Conservation (phyloP, 2,113 vertebrate species). For the Odontophorus gujanensis region DNA sequence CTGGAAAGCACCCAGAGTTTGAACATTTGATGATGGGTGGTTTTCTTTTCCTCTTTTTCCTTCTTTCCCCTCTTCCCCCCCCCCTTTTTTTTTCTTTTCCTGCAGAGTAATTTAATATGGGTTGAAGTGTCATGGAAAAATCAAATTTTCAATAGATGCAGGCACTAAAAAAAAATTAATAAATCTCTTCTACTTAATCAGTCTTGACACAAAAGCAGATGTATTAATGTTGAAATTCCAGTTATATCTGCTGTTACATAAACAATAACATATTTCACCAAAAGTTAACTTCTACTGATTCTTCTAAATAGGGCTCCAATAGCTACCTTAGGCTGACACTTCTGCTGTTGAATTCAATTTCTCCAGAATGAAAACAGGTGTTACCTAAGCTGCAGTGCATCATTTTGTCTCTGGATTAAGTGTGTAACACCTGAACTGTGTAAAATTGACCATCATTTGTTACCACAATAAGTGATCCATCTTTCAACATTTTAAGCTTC, state of each 20-base stretch:
- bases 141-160: background rate
- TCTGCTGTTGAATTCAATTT: background rate
- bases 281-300: background rate
- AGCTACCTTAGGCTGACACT: background rate
- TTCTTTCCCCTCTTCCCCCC: too few species aligned
- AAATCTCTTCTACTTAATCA: background rate
- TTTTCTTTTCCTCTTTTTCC: accelerated
- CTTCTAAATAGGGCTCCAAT: background rate
- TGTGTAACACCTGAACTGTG: background rate
- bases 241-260: background rate
- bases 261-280: background rate
- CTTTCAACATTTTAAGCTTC: background rate
- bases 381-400: background rate
- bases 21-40: conserved; percentile 12
- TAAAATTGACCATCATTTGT: background rate
- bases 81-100: background rate
- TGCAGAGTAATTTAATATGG: background rate
- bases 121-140: background rate
- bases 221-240: background rate
- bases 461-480: background rate
- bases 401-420: too few species aligned
- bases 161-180: background rate
- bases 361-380: background rate
- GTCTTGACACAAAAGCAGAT: background rate
- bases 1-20: conserved; percentile 46